A percentile compares a stretch with the other conserved stretches of the same genome.
These are phyloP conservation scores for Nautilus pompilius DNA, from an alignment of 1,140 invertebrate species.

Conservation along the genomic window DNA sequence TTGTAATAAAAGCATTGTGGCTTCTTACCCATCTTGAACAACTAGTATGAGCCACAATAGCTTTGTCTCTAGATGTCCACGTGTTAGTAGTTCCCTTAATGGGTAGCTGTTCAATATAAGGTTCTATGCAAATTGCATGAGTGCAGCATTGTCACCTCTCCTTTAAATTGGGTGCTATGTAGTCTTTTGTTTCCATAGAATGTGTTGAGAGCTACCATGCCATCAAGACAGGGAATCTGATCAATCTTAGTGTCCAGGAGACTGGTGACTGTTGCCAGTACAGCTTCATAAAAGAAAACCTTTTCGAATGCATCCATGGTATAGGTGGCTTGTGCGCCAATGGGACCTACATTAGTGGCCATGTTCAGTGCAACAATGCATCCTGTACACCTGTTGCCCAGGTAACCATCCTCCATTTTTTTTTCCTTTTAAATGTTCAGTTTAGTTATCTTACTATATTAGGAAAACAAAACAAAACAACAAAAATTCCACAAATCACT, in stretches of 20 bases:
- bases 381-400: slow-evolving; percentile 13
- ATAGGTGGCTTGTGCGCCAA: slow-evolving; percentile 22
- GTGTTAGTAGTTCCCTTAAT: no score
- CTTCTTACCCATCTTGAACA: no score
- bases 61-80: no score
- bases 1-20: no score
- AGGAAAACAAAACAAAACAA: not conserved
- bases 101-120: no score
- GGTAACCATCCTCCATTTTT: slow-evolving; percentile 5
- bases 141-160: no score
- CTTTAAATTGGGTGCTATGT: not conserved
- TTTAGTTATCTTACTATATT: not conserved
- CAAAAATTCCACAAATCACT: not conserved
- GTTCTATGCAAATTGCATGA: no score
- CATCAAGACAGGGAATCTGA: slow-evolving; percentile 19
- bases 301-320: slow-evolving; percentile 21
- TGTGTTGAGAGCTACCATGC: slow-evolving; percentile 18
- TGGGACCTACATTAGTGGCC: slow-evolving; percentile 5
- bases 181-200: slow-evolving; percentile 14
- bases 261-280: slow-evolving; percentile 17
- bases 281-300: not conserved
- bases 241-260: slow-evolving; percentile 19
- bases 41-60: no score
- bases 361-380: slow-evolving; percentile 9
- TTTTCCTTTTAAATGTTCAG: not conserved